phyloP scores from a whole-genome alignment of 2,888 invertebrate species.

The Drosophila helvetica region DNA sequence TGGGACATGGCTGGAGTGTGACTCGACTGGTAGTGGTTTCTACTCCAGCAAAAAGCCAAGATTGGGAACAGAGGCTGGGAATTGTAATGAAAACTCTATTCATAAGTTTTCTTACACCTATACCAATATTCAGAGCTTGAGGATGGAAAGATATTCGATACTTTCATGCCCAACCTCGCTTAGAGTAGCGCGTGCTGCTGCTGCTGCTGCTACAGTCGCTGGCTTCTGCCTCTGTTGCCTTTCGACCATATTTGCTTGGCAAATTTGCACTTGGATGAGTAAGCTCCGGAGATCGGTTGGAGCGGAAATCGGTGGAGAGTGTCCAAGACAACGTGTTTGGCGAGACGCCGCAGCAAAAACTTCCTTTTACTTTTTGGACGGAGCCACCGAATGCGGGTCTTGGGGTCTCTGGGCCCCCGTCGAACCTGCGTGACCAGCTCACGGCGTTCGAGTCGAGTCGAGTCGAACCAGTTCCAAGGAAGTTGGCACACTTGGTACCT shows the following conservation, averaged over 20 bases:
- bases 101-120: too few relatives aligned
- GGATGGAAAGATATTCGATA: background rate
- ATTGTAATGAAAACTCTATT: too few relatives aligned
- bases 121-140: too few relatives aligned
- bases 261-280: slow-evolving; percentile 42
- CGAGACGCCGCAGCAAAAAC: slow-evolving; percentile 24
- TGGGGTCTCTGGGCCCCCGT: slow-evolving; percentile 62
- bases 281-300: slow-evolving; percentile 7
- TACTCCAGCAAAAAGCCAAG: too few relatives aligned
- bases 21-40: too few relatives aligned
- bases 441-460: too few relatives aligned
- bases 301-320: slow-evolving; percentile 8
- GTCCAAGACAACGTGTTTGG: slow-evolving; percentile 35
- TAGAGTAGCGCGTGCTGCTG: slow-evolving; percentile 41
- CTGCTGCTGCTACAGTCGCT: too few relatives aligned
- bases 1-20: too few relatives aligned
- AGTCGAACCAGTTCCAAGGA: slow-evolving; percentile 61
- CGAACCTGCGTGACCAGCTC: slow-evolving; percentile 63
- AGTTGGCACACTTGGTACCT: slow-evolving; percentile 70
- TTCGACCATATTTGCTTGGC: slow-evolving; percentile 40
- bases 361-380: slow-evolving; percentile 68
- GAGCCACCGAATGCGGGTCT: slow-evolving; percentile 58
- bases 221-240: slow-evolving; percentile 15
- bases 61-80: too few relatives aligned
- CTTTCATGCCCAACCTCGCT: slow-evolving; percentile 1